phyloP scores from a whole-genome alignment of 30 jellyfish, hydroid and myxozoan genomes.

The Cassiopea andromeda region DNA sequence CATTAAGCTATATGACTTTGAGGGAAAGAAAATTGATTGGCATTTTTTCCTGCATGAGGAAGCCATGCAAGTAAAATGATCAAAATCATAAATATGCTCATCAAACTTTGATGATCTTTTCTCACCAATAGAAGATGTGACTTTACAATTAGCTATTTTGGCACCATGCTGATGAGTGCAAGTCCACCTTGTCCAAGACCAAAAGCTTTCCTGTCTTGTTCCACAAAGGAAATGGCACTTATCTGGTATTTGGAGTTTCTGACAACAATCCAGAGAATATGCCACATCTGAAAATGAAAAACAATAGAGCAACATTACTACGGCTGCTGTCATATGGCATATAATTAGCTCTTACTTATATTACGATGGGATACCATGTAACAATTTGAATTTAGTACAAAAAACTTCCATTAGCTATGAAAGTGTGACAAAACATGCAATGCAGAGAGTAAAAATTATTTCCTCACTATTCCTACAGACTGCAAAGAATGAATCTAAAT shows the following conservation, averaged over 20 bases:
- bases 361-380: too few species aligned
- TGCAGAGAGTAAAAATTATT: too few species aligned
- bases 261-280: constrained; percentile 59
- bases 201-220: constrained; percentile 46
- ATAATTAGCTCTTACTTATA: too few species aligned
- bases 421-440: too few species aligned
- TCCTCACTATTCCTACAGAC: too few species aligned
- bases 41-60: neutral
- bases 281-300: constrained; percentile 8
- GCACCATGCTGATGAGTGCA: constrained; percentile 73
- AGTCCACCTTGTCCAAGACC: constrained; percentile 57
- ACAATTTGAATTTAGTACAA: too few species aligned
- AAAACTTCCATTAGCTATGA: too few species aligned
- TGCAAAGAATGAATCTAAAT: too few species aligned
- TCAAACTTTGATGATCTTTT: neutral
- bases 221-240: constrained; percentile 75
- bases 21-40: too few species aligned
- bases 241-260: constrained; percentile 42
- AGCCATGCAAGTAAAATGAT: neutral
- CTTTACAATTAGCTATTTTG: constrained; percentile 66
- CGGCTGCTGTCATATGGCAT: neutral
- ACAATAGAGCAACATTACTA: neutral
- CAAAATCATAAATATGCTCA: neutral
- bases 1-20: too few species aligned
- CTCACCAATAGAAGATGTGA: constrained; percentile 40